phyloP scores from a whole-genome alignment of 2,113 vertebrate genomes.

The Salminus brasiliensis region DNA sequence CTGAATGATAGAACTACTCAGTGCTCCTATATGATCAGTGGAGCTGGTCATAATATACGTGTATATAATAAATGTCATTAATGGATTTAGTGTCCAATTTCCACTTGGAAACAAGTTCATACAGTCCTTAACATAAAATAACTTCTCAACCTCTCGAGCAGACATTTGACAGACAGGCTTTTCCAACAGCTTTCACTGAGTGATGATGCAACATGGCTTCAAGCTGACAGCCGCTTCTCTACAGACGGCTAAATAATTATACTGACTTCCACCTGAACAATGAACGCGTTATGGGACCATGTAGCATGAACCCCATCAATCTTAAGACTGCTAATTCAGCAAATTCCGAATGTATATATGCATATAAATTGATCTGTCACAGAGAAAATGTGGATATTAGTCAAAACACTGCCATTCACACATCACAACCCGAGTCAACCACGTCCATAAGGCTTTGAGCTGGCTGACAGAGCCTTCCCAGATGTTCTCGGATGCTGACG shows the following conservation, averaged over 20 bases:
- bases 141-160: background rate
- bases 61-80: too few species aligned
- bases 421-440: background rate
- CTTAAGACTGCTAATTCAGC: too few species aligned
- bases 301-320: background rate
- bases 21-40: too few species aligned
- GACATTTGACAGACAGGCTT: background rate
- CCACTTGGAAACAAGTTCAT: too few species aligned
- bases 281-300: background rate
- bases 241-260: background rate
- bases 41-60: too few species aligned
- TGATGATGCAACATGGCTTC: background rate
- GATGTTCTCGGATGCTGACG: background rate
- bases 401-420: background rate
- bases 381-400: background rate
- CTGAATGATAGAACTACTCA: too few species aligned
- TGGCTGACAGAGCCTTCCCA: background rate
- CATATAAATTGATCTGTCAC: background rate
- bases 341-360: background rate
- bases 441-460: background rate
- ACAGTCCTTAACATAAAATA: background rate
- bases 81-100: background rate
- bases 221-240: background rate
- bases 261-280: background rate
- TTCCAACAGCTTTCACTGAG: background rate